These are phyloP conservation scores for Tachystola acroxantha DNA, from an alignment of 2,888 invertebrate genomes.

Conservation along the genomic window DNA sequence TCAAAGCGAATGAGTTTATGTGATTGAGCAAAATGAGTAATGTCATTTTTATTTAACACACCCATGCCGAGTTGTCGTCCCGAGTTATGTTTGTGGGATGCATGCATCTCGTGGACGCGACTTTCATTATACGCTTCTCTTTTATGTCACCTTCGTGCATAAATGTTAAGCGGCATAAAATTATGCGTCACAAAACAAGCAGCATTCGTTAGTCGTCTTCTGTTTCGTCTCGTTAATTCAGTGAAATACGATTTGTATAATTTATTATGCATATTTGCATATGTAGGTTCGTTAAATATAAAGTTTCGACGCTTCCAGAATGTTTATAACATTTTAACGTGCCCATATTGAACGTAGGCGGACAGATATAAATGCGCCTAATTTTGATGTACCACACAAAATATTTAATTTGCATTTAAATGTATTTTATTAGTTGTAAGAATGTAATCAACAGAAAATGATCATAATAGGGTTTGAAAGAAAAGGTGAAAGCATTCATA, in stretches of 20 bases:
- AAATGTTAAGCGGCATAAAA: constrained; percentile 8
- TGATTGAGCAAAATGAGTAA: too few relatives aligned
- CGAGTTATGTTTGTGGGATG: too few relatives aligned
- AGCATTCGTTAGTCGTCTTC: constrained; percentile 20
- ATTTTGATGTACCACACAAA: neutral
- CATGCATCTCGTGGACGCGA: too few relatives aligned
- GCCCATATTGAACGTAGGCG: constrained; percentile 5
- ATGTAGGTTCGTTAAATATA: constrained; percentile 10
- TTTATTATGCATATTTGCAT: constrained; percentile 18
- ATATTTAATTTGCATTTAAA: constrained; percentile 4
- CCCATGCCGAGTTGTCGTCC: too few relatives aligned
- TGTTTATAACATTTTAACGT: constrained; percentile 7
- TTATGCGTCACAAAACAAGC: constrained; percentile 21
- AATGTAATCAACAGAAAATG: neutral
- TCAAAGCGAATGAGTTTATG: too few relatives aligned
- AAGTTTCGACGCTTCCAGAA: constrained; percentile 6
- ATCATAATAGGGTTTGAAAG: too few relatives aligned
- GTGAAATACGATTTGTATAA: constrained; percentile 26
- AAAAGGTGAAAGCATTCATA: too few relatives aligned
- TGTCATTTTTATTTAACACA: too few relatives aligned
- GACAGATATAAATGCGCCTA: constrained; percentile 1
- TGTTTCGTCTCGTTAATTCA: constrained; percentile 27
- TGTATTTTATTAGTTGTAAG: neutral
- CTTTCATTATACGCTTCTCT: neutral
- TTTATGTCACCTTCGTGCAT: constrained; percentile 11